A percentile compares a stretch with the other conserved stretches of the same genome.
These are phyloP conservation scores for Pollenia amentaria DNA, from an alignment of 2,888 invertebrate species.

Conservation along the genomic window DNA sequence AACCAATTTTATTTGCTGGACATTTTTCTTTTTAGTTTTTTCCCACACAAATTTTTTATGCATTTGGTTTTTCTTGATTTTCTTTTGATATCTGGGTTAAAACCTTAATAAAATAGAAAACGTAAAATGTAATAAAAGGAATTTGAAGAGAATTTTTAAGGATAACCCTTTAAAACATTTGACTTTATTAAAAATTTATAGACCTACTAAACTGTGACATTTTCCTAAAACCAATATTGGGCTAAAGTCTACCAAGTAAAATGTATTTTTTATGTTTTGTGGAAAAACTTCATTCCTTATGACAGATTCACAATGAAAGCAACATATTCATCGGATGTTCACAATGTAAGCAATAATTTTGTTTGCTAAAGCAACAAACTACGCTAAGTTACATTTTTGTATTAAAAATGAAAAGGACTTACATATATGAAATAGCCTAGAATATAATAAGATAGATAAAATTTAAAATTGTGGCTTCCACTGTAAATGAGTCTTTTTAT, in stretches of 20 bases:
- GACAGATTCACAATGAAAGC: no score
- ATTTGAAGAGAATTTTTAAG: constrained; percentile 3
- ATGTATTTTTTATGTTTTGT: not conserved
- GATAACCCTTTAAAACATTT: constrained; percentile 54
- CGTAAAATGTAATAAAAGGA: constrained; percentile 1
- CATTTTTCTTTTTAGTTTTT: not conserved
- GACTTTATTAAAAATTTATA: constrained; percentile 70
- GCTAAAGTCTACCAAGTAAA: not conserved
- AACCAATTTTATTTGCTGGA: constrained; percentile 35
- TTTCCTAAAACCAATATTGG: constrained; percentile 43
- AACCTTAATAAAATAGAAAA: constrained; percentile 54
- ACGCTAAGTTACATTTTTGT: no score
- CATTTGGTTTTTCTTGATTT: constrained; percentile 4
- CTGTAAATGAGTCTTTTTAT: not conserved
- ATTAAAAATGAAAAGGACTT: no score
- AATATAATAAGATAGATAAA: no score
- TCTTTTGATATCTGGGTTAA: constrained; percentile 40
- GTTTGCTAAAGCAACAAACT: no score
- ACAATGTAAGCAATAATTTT: no score
- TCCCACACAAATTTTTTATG: constrained; percentile 22
- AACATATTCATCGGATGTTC: no score
- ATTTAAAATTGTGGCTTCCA: not conserved
- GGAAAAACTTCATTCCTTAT: no score
- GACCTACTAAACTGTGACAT: constrained; percentile 67
- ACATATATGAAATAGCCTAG: no score